Evolutionary conservation across 2,797 vertebrate genomes (phyloP).

Genomic region (Muraenolepis orangiensis): DNA sequence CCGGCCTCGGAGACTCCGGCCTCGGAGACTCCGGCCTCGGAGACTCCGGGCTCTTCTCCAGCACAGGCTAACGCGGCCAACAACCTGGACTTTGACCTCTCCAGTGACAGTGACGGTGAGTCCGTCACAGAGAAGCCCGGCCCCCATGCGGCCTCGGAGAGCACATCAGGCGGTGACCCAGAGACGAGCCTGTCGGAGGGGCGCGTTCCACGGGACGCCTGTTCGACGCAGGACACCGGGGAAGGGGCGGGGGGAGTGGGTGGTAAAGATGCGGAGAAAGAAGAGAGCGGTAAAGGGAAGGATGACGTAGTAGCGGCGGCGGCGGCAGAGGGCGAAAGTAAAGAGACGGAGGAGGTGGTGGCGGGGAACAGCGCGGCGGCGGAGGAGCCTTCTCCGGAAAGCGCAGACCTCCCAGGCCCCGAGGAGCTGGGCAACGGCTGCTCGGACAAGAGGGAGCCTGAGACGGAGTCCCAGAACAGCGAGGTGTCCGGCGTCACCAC

Average conservation of each 20-base stretch:
- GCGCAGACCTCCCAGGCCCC: conserved; percentile 70
- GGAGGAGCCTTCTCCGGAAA: not conserved
- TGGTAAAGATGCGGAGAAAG: conserved; percentile 40
- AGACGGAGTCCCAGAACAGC: conserved; percentile 95
- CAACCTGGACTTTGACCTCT: conserved; percentile 89
- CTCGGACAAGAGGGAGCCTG: conserved; percentile 82
- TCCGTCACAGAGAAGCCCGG: conserved; percentile 66
- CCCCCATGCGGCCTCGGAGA: conserved; percentile 39
- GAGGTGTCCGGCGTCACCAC: conserved; percentile 92
- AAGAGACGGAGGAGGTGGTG: not conserved
- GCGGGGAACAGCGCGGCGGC: not conserved
- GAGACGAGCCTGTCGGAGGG: conserved; percentile 28
- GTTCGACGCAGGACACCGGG: conserved; percentile 23
- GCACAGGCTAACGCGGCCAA: conserved; percentile 50
- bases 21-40: no score
- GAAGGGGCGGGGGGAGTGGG: conserved; percentile 50
- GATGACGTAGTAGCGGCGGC: not conserved
- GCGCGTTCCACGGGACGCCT: conserved; percentile 24
- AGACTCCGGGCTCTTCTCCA: no score
- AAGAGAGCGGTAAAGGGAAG: conserved; percentile 38
- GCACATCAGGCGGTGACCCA: conserved; percentile 42
- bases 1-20: conserved; percentile 25
- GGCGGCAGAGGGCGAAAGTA: not conserved
- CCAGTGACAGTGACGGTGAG: conserved; percentile 88
- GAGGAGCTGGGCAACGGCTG: conserved; percentile 84